Evolutionary conservation across 2,888 invertebrate genomes (phyloP), one percentile per base, ranked within the genome.

Genomic region (Tortricodes alternella): DNA sequence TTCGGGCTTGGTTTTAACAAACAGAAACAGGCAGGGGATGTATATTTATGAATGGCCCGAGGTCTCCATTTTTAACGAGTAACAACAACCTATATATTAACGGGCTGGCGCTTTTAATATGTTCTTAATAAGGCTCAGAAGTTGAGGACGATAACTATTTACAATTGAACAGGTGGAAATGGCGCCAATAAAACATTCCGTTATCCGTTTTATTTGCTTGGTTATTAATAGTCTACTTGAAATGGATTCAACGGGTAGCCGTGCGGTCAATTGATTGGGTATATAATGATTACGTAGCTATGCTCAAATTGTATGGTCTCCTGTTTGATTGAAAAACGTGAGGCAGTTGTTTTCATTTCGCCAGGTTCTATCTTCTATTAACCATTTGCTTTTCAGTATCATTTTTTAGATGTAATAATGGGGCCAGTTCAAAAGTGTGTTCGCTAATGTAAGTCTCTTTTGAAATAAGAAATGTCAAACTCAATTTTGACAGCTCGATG

Each of bases 1-100:
- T 84, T 76, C 69, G 72, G 71, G 68, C 66, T 88, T 83, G 73
- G 73, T 73, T 79, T 82, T 86, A 85, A 85, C 84, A 74, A 83
- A 84, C 82, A 80, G 73, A 77, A 75, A 76, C 72, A 73, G 69
- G 68, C 62, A 59, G 61, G 70, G 71, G 72, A 64, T 70, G 71
- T 65, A 77, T 83, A 80, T 82, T 83, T 83, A 80, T 80, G 69
- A 62, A 60, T 59, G 61, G 76, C 74, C 73, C 60, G 60, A 62
- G 71, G 79, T 37, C 34, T 46, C 43, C 49, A 44, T 43, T 56
- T 56, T 56, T 56, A 56, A 56, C 56, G 56, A 56, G 18, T 50
- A 9, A 13, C 34, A 34, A 34, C 34, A 21, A 46, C 46, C 34
- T 44, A 16, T 15, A 8, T n/a, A 46, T 46, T 46, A 46, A 46